Percentiles rank a stretch among this genome's conserved stretches.
Evolutionary conservation across 2,113 vertebrate genomes (phyloP).

Genomic region (Notechis scutatus): DNA sequence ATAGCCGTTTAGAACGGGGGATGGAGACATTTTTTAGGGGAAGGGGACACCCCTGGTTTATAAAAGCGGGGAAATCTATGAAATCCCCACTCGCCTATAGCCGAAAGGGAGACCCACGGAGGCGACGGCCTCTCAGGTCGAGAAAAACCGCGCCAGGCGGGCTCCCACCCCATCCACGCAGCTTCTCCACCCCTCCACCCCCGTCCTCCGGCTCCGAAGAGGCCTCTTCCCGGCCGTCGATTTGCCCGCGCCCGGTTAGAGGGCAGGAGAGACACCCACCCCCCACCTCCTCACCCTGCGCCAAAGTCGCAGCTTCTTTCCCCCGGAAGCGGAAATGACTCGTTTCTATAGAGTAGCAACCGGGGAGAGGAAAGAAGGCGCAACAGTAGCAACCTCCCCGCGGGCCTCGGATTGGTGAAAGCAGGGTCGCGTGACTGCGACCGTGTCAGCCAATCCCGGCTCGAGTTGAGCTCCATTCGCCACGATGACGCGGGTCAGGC

Average conservation of each 20-base stretch:
- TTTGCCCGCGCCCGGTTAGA: accelerated
- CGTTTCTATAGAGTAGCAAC: neutral
- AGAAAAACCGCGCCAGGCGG: neutral
- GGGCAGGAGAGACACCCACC: neutral
- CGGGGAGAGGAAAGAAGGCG: accelerated
- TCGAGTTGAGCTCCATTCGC: neutral
- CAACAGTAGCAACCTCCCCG: neutral
- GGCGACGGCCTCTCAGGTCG: neutral
- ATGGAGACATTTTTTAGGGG: neutral
- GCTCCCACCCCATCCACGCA: no score
- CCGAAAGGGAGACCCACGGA: neutral
- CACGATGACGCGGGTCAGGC: neutral
- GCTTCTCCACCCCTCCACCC: neutral
- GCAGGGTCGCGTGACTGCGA: accelerated
- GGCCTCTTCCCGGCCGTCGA: neutral
- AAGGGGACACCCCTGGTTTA: neutral
- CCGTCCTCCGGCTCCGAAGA: neutral
- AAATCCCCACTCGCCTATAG: neutral
- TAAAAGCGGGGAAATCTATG: neutral
- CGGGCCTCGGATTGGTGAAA: neutral
- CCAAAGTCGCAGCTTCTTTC: neutral
- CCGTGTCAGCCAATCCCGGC: neutral
- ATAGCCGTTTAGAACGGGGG: neutral
- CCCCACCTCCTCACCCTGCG: neutral
- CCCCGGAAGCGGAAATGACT: neutral